These are phyloP conservation scores for Nysson spinosus DNA, from an alignment of 2,888 invertebrate species.

Conservation along the genomic window DNA sequence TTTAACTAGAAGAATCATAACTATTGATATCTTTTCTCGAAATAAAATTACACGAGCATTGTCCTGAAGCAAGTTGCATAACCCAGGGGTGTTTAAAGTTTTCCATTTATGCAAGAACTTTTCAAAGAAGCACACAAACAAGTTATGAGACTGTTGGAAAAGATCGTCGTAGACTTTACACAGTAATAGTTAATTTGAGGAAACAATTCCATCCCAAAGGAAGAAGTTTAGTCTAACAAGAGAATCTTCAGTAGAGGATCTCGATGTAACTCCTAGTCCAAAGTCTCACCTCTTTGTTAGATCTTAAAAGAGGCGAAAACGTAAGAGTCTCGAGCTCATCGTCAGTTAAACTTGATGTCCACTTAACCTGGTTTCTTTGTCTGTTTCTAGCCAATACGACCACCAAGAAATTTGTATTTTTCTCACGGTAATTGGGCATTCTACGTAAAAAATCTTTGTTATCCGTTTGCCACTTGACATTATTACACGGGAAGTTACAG, in stretches of 20 bases:
- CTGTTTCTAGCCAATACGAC: constrained; percentile 32
- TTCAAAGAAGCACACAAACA: no score
- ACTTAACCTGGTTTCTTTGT: constrained; percentile 64
- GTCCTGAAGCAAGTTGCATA: no score
- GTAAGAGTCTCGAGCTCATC: constrained; percentile 39
- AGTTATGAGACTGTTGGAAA: not conserved
- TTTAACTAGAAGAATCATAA: no score
- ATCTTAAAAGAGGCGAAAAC: constrained; percentile 36
- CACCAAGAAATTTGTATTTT: constrained; percentile 19
- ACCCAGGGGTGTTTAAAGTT: no score
- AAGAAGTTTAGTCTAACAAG: not conserved
- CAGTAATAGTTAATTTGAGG: not conserved
- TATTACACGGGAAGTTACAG: no score
- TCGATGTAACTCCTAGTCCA: constrained; percentile 6
- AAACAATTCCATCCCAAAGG: not conserved
- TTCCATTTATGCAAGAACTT: no score
- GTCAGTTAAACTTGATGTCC: constrained; percentile 61
- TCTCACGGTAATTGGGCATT: constrained; percentile 18
- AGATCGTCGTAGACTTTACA: not conserved
- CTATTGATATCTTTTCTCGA: no score
- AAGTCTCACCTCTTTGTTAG: constrained; percentile 9
- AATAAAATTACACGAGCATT: no score
- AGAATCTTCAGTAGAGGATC: not conserved
- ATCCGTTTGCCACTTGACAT: not conserved
- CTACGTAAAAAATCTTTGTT: constrained; percentile 2